phyloP scores from a whole-genome alignment of 2,888 invertebrate species.

The Chymomyza procnemis region DNA sequence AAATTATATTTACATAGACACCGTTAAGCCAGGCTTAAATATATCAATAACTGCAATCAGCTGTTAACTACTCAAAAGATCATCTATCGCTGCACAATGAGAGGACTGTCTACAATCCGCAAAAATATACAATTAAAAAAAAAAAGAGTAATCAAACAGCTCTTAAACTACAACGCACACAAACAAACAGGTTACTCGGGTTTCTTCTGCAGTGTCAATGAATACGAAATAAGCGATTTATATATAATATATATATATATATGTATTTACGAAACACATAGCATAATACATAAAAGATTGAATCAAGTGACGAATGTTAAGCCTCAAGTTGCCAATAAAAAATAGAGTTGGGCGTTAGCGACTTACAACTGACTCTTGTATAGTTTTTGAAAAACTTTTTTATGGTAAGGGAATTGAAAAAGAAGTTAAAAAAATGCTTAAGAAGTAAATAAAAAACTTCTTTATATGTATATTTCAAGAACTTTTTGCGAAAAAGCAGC shows the following conservation, averaged over 20 bases:
- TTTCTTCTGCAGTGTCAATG: conserved; percentile 72
- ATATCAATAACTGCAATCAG: not conserved
- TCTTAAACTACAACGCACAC: conserved; percentile 11
- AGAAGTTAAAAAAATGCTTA: no score
- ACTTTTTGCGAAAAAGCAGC: no score
- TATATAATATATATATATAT: not conserved
- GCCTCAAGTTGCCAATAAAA: conserved; percentile 28
- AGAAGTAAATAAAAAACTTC: no score
- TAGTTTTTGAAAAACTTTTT: no score
- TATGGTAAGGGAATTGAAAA: no score
- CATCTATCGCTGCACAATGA: conserved; percentile 32
- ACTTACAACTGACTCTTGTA: no score
- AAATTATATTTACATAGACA: not conserved
- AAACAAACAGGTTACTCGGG: conserved; percentile 68
- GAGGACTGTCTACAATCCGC: not conserved
- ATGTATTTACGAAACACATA: conserved; percentile 27
- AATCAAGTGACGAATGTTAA: conserved; percentile 43
- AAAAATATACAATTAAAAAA: conserved; percentile 10
- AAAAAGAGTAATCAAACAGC: conserved; percentile 8
- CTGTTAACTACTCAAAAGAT: conserved; percentile 26
- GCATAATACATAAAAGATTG: conserved; percentile 36
- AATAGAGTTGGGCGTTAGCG: not conserved
- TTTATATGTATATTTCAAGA: no score
- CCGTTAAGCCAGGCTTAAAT: not conserved
- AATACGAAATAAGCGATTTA: conserved; percentile 36